These are phyloP conservation scores for Peromyscus californicus DNA, from an alignment of 2,113 vertebrate genomes.

Conservation along the genomic window DNA sequence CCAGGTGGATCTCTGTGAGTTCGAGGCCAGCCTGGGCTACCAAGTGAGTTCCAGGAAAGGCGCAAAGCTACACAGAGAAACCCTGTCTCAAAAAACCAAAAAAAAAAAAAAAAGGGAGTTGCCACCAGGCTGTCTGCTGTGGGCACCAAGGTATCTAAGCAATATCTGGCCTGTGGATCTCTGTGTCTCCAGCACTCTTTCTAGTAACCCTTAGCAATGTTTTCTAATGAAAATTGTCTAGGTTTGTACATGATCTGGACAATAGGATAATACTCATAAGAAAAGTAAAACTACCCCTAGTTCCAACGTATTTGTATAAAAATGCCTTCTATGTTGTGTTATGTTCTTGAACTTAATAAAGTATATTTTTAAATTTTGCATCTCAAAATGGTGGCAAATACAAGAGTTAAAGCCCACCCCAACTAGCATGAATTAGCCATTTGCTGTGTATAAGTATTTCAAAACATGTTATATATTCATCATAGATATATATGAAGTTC, in stretches of 20 bases:
- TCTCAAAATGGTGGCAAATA: not conserved
- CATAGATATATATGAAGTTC: not conserved
- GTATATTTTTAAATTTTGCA: not conserved
- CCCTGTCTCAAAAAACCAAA: too few species aligned
- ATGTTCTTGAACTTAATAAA: not conserved
- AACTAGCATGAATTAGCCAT: not conserved
- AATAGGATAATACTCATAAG: not conserved
- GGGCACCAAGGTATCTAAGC: not conserved
- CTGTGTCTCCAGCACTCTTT: not conserved
- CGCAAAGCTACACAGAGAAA: too few species aligned
- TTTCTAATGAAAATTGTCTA: not conserved
- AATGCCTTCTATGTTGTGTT: not conserved
- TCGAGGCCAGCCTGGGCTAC: too few species aligned
- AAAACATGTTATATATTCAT: not conserved
- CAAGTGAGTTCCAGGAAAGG: too few species aligned
- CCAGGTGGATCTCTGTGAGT: too few species aligned
- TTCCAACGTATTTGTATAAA: not conserved
- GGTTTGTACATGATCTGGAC: not conserved
- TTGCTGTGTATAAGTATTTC: not conserved
- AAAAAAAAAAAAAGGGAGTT: not conserved
- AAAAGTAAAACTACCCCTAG: not conserved
- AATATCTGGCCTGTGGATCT: not conserved
- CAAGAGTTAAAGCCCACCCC: not conserved
- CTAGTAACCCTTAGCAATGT: not conserved
- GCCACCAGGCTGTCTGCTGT: not conserved